These are phyloP conservation scores for Neotoma lepida DNA, from an alignment of 2,113 vertebrate genomes.

Conservation along the genomic window DNA sequence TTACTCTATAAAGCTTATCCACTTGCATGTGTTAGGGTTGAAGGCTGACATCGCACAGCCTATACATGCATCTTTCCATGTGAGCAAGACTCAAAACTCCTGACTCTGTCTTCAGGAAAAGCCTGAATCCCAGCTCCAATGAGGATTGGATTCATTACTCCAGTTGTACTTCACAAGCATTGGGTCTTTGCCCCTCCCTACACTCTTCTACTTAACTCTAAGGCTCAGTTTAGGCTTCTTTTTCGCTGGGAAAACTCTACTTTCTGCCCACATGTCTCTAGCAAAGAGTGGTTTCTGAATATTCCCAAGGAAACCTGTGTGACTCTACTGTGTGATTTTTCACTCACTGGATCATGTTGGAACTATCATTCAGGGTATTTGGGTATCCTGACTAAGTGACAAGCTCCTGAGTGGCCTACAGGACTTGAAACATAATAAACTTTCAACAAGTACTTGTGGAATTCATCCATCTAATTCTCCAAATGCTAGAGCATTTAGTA, in stretches of 20 bases:
- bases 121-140: not conserved
- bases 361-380: not conserved
- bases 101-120: not conserved
- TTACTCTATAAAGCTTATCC: not conserved
- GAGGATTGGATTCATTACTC: not conserved
- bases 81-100: not conserved
- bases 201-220: not conserved
- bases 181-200: not conserved
- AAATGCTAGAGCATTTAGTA: not conserved
- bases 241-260: not conserved
- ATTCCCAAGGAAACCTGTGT: not conserved
- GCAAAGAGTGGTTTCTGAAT: not conserved
- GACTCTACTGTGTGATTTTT: not conserved
- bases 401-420: not conserved
- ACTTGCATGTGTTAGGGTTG: too few relatives aligned
- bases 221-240: not conserved
- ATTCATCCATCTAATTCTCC: not conserved
- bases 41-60: not conserved
- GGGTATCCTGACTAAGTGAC: not conserved
- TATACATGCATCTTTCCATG: not conserved
- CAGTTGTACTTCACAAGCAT: not conserved
- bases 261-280: not conserved
- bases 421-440: not conserved
- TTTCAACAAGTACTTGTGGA: not conserved
- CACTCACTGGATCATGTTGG: not conserved